Evolutionary conservation across 2,888 invertebrate genomes (phyloP), one percentile per base, ranked within the genome.

Genomic region (Spicauda simplicius): DNA sequence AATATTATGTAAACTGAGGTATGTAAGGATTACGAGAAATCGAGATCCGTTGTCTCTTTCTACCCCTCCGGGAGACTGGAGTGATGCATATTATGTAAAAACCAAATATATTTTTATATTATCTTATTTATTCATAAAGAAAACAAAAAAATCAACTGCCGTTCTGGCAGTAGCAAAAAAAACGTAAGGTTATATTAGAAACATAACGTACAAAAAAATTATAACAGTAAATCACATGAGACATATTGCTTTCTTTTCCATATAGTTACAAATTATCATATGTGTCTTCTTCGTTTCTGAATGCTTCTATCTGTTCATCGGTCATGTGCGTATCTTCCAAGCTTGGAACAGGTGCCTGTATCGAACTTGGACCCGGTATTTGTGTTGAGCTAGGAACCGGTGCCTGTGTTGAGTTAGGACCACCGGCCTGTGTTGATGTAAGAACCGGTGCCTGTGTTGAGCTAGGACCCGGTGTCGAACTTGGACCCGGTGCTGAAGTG

Each of bases 281-380:
- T 58, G 59, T 59, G 59, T 59, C 59, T 59, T 59, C 59, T 59
- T 59, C 59, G 59, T 59, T 59, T 59, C 59, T 59, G 45, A 59
- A 48, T 59, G 59, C 59, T 59, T 59, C 59, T 59, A 58, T 59
- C 59, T 58, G 58, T 58, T 58, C 58, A 58, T 58, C 58, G 58
- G 58, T 58, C 58, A 58, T 58, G 58, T 58, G 58, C 58, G 41
- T 41, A 58, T 58, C 58, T 58, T 58, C 58, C 58, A 58, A 58
- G 58, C 58, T 58, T 59, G 59, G 10, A 55, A 55, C 55, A 55
- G 55, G 55, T 59, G 59, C 20, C 59, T 48, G 59, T 59, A 25
- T 59, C 48, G 59, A 59, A 50, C 59, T 59, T 48, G 48, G 48
- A 59, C 59, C 59, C 45, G 45, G 45, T 19, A 11, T 20, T 20